A percentile compares a stretch with the other conserved stretches of the same genome.
phyloP scores from a whole-genome alignment of 2,888 invertebrate species.

The Esperia sulphurella region DNA sequence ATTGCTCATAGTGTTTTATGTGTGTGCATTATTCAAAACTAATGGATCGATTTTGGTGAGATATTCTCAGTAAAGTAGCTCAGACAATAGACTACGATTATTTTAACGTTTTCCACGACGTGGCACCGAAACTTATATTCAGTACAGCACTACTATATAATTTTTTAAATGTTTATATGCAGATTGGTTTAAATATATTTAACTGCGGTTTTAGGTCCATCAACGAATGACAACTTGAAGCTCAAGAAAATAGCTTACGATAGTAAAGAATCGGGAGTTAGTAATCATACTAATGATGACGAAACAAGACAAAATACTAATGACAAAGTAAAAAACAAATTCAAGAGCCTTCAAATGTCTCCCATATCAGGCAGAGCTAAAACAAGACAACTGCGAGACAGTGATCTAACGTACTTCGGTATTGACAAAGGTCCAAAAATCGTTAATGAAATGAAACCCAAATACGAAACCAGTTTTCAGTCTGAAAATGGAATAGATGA shows the following conservation, averaged over 20 bases:
- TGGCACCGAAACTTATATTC: too few relatives aligned
- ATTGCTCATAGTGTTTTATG: too few relatives aligned
- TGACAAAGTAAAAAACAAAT: constrained; percentile 31
- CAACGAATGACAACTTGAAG: constrained; percentile 19
- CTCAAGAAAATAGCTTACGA: constrained; percentile 16
- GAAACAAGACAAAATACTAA: constrained; percentile 3
- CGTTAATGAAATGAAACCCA: constrained; percentile 11
- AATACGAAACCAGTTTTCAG: background rate
- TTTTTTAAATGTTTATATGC: background rate
- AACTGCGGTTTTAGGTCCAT: constrained; percentile 28
- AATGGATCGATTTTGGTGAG: background rate
- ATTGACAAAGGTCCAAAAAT: constrained; percentile 32
- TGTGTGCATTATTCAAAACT: too few relatives aligned
- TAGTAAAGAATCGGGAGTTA: constrained; percentile 5
- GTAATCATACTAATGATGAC: constrained; percentile 12
- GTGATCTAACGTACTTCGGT: constrained; percentile 81
- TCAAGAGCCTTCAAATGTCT: constrained; percentile 38
- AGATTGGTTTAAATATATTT: background rate
- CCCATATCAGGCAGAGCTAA: constrained; percentile 43
- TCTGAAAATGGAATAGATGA: constrained; percentile 30
- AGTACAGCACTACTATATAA: too few relatives aligned
- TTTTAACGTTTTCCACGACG: too few relatives aligned
- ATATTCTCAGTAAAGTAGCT: too few relatives aligned
- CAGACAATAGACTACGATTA: too few relatives aligned
- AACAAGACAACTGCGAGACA: constrained; percentile 76